Evolutionary conservation across 2,888 invertebrate species (phyloP).

Genomic region (Catocala sponsa): DNA sequence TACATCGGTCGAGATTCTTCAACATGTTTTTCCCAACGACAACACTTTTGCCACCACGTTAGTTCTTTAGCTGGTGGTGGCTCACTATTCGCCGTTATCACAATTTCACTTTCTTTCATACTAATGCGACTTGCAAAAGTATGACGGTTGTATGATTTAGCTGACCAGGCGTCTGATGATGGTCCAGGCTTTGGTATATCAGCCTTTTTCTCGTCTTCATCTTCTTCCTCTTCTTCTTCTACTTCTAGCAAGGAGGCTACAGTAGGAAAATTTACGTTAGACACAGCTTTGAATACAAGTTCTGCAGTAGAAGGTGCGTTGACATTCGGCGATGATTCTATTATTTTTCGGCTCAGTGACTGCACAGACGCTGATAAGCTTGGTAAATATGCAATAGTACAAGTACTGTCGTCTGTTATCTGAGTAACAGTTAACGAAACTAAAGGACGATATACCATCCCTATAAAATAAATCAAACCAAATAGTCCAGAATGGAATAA

Average conservation of each 20-base stretch:
- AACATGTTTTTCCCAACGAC: constrained; percentile 75
- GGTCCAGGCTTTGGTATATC: not conserved
- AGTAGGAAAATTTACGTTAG: constrained; percentile 9
- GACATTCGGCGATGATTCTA: too few species aligned
- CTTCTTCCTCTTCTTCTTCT: not conserved
- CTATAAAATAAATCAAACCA: constrained; percentile 68
- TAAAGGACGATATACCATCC: constrained; percentile 64
- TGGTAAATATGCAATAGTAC: constrained; percentile 80
- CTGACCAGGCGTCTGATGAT: not conserved
- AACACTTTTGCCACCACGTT: constrained; percentile 68
- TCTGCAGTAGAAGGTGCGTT: constrained; percentile 57
- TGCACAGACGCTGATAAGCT: constrained; percentile 55
- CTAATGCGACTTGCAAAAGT: constrained; percentile 45
- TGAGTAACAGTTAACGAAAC: constrained; percentile 72
- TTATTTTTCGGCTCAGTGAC: constrained; percentile 49
- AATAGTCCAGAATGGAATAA: constrained; percentile 75
- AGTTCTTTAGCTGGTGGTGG: constrained; percentile 46
- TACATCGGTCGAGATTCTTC: constrained; percentile 78
- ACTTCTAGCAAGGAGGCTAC: constrained; percentile 3
- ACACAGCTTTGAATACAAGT: constrained; percentile 28
- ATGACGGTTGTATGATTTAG: constrained; percentile 36
- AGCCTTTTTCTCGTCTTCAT: not conserved
- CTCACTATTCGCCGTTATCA: constrained; percentile 49
- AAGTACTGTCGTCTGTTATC: constrained; percentile 68
- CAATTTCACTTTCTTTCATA: constrained; percentile 51